A percentile compares a stretch with the other conserved stretches of the same genome.
These are phyloP conservation scores for Glaucopsyche alexis DNA, from an alignment of 2,888 invertebrate species.

Conservation along the genomic window DNA sequence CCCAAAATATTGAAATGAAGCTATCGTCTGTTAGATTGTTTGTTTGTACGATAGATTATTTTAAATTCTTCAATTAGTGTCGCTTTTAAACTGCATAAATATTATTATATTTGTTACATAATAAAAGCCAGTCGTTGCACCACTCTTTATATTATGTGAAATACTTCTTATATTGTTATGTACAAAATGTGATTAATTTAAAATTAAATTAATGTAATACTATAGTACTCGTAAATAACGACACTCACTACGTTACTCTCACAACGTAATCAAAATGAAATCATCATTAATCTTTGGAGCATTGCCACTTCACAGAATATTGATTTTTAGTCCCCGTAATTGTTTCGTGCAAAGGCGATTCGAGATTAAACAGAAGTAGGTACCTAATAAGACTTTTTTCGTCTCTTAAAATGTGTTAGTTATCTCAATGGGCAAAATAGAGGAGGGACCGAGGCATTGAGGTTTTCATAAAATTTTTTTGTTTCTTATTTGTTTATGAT, in stretches of 20 bases:
- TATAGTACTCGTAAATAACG: no score
- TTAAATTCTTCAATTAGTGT: no score
- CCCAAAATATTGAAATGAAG: not conserved
- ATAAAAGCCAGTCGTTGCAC: not conserved
- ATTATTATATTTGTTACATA: not conserved
- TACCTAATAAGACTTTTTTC: not conserved
- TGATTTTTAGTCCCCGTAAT: not conserved
- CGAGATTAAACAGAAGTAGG: not conserved
- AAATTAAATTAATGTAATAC: not conserved
- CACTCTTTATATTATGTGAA: not conserved
- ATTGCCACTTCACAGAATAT: slow-evolving; percentile 1
- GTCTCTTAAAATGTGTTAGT: not conserved
- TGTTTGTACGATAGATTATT: not conserved
- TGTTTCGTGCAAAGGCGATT: not conserved
- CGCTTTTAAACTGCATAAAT: not conserved
- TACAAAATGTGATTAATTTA: not conserved
- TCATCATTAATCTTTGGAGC: not conserved
- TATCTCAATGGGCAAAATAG: not conserved
- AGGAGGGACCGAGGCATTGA: not conserved
- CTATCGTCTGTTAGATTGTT: not conserved
- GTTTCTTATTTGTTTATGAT: not conserved
- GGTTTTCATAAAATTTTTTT: not conserved
- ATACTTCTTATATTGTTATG: not conserved
- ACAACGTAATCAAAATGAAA: not conserved
- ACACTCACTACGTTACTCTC: no score